phyloP scores from a whole-genome alignment of 2,888 invertebrate genomes.

The Drosophila nr. perissopoda region DNA sequence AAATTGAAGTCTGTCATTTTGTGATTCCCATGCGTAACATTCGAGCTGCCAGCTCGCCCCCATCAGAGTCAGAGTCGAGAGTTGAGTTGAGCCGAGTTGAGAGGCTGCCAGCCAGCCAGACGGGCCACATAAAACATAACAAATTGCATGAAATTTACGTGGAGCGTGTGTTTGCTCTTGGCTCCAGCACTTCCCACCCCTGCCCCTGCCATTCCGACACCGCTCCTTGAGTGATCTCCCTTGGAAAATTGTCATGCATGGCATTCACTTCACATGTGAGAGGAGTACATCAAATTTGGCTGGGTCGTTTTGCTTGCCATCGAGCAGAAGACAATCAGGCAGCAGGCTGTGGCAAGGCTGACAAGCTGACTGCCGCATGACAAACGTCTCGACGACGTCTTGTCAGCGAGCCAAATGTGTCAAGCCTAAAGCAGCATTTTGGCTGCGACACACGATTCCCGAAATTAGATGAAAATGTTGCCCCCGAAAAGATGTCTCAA shows the following conservation, averaged over 20 bases:
- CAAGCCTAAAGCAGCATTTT: slow-evolving; percentile 40
- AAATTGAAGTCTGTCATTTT: slow-evolving; percentile 83
- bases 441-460: slow-evolving; percentile 25
- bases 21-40: slow-evolving; percentile 80
- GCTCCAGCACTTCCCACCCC: not conserved
- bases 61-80: slow-evolving; percentile 21
- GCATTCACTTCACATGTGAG: slow-evolving; percentile 51
- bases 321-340: slow-evolving; percentile 66
- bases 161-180: slow-evolving; percentile 39
- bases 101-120: slow-evolving; percentile 25
- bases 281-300: slow-evolving; percentile 64
- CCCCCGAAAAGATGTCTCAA: slow-evolving; percentile 6
- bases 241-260: slow-evolving; percentile 71
- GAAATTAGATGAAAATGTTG: slow-evolving; percentile 29
- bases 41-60: slow-evolving; percentile 43
- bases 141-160: slow-evolving; percentile 82
- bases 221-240: slow-evolving; percentile 25
- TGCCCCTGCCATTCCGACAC: not conserved
- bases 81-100: not conserved
- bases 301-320: slow-evolving; percentile 41
- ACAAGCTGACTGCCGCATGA: slow-evolving; percentile 21
- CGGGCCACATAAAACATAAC: slow-evolving; percentile 78
- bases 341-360: slow-evolving; percentile 24
- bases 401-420: slow-evolving; percentile 31
- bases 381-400: slow-evolving; percentile 56